Evolutionary conservation across 2,797 vertebrate genomes (phyloP), one percentile per base, ranked within the genome.

Genomic region (Acanthopagrus latus): DNA sequence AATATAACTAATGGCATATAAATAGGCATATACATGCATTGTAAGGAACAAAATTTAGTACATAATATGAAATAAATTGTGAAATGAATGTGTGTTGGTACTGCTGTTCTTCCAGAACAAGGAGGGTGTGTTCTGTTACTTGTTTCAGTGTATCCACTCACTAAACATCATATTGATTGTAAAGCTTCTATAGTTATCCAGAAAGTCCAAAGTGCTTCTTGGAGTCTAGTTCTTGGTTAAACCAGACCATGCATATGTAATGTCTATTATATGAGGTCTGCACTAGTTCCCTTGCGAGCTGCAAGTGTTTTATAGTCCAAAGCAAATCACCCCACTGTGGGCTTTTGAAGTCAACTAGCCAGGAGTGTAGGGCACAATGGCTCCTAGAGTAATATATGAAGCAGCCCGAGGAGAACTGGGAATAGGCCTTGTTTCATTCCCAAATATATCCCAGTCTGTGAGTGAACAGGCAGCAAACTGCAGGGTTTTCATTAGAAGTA

Each of bases 401-500:
- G 68, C 77, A 78, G 65, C 52, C 80, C 50, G 33, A 80, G 57
- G 74, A 76, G 47, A 59, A 76, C 62, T 66, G 78, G 73, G 78
- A 84, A 78, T 83, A 69, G 44, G 76, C 59, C 80, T 79, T 76
- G 54, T 88, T 84, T 88, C 78, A 68, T 87, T 80, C 66, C 69
- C 60, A 76, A 84, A 84, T 83, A 83, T 71, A 75, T 74, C 56
- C 59, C 55, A 25, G 66, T 77, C 67, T 82, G 29, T 70, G 66
- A 72, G 60, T 66, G 52, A 58, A 64, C 67, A 78, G 57, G 58
- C 76, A 63, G 52, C 23, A 44, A 69, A 83, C 65, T 71, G 48
- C 58, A 56, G 64, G 72, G 23, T 71, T 41, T 70, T 79, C 2
- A 56, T 86, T 74, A 79, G 25, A 86, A 74, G 63, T n/a, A 51